Conservation (phyloP, 2,113 vertebrate genomes). For the Salvelinus fontinalis region DNA sequence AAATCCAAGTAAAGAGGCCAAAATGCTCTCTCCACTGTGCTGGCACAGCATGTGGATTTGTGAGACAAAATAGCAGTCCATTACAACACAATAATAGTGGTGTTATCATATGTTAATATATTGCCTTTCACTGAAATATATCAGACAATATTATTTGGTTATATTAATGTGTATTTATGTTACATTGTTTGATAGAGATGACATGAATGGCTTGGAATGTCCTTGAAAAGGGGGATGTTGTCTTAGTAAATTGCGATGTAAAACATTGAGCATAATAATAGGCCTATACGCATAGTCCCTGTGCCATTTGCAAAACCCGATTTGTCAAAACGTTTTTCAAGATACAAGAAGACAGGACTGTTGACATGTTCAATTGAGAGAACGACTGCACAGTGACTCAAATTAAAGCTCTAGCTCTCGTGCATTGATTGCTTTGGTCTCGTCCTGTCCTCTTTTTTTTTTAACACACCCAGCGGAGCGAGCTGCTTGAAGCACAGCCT, state of each 20-base stretch:
- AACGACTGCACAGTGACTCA: constrained; percentile 51
- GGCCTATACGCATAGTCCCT: neutral
- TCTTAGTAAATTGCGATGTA: neutral
- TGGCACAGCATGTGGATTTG: constrained; percentile 4
- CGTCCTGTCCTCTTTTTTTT: constrained; percentile 65
- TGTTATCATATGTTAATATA: neutral
- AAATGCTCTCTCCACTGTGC: neutral
- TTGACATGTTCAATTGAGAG: constrained; percentile 31
- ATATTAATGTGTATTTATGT: no score
- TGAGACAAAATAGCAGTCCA: neutral
- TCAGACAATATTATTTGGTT: neutral
- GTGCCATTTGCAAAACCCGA: neutral
- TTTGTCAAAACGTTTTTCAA: neutral
- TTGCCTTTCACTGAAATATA: neutral
- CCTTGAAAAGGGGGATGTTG: neutral
- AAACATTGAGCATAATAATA: neutral
- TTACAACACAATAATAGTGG: neutral
- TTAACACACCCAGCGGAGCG: constrained; percentile 53
- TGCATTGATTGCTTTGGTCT: constrained; percentile 79
- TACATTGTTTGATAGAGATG: no score
- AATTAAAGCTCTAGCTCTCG: constrained; percentile 67
- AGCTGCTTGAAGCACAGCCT: constrained; percentile 60
- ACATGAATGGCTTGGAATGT: neutral
- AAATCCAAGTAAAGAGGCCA: neutral
- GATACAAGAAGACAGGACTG: neutral